A percentile compares a stretch with the other conserved stretches of the same genome.
Conservation (phyloP, 2,797 vertebrate species). For the Cottoperca gobio region DNA sequence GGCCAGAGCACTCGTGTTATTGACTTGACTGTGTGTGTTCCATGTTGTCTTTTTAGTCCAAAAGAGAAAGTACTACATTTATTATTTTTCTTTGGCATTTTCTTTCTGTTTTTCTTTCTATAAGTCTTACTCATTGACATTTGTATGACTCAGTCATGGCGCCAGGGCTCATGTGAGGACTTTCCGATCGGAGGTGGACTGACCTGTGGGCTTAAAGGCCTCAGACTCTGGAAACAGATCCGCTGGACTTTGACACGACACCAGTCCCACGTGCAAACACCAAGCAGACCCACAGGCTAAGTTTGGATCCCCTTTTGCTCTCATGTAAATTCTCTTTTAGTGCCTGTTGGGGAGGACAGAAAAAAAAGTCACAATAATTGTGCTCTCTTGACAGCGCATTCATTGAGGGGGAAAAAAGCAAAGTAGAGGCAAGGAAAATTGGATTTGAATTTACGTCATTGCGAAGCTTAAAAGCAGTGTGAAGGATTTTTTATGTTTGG, state of each 20-base stretch:
- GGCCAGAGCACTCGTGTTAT: too few relatives aligned
- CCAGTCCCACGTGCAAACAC: constrained; percentile 30
- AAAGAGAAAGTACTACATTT: neutral
- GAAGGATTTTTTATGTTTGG: neutral
- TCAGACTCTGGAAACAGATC: constrained; percentile 34
- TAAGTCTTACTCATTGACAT: neutral
- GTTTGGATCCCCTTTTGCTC: constrained; percentile 9
- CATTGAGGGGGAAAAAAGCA: neutral
- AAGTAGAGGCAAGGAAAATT: constrained; percentile 3
- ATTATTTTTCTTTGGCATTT: neutral
- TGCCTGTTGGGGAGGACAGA: neutral
- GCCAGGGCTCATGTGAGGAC: constrained; percentile 12
- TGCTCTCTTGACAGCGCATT: neutral
- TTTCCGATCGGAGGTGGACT: constrained; percentile 15
- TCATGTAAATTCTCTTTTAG: constrained; percentile 6
- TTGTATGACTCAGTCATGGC: constrained; percentile 19
- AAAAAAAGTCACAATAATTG: neutral
- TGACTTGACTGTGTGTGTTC: neutral
- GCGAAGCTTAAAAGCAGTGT: constrained; percentile 2
- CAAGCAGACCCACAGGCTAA: constrained; percentile 6
- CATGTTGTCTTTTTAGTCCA: neutral
- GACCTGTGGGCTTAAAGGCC: constrained; percentile 15
- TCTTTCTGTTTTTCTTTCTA: constrained; percentile 1
- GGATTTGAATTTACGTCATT: neutral
- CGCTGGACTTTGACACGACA: constrained; percentile 32